Evolutionary conservation across 2,113 vertebrate species (phyloP).

Genomic region (Ictalurus furcatus): DNA sequence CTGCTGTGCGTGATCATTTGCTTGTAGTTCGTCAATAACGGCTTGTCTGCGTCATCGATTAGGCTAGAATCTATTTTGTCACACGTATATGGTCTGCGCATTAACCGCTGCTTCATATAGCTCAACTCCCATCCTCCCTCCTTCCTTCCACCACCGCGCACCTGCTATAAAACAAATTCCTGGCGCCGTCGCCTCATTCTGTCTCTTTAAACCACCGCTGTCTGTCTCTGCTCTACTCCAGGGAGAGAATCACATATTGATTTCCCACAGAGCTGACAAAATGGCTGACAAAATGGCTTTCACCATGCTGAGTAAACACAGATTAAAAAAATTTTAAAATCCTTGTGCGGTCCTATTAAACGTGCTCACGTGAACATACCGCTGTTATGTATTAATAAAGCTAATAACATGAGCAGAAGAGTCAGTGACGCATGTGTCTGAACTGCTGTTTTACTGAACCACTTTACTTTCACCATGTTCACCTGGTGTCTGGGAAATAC

Average conservation of each 20-base stretch:
- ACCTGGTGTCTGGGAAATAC: not conserved
- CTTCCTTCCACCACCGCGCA: not conserved
- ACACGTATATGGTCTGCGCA: not conserved
- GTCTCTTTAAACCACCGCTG: not conserved
- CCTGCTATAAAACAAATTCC: not conserved
- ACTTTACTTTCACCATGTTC: not conserved
- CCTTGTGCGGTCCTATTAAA: not conserved
- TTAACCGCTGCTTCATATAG: not conserved
- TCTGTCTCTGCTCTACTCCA: slow-evolving; percentile 4
- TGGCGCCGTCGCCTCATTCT: not conserved
- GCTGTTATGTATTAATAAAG: not conserved
- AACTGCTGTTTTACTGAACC: not conserved
- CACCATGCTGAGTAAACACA: slow-evolving; percentile 38
- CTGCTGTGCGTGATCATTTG: not conserved
- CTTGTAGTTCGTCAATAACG: not conserved
- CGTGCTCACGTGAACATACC: not conserved
- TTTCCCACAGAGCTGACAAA: slow-evolving; percentile 41
- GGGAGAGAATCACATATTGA: slow-evolving; percentile 33
- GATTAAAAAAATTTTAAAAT: not conserved
- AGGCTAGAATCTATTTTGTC: not conserved
- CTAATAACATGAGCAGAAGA: slow-evolving; percentile 13
- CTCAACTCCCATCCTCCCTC: too few species aligned
- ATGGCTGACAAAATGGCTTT: slow-evolving; percentile 49
- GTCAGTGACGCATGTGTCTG: slow-evolving; percentile 1
- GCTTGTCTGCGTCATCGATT: not conserved